Evolutionary conservation across 2,113 vertebrate genomes (phyloP), one percentile per base, ranked within the genome.

Genomic region (Channa maculata): DNA sequence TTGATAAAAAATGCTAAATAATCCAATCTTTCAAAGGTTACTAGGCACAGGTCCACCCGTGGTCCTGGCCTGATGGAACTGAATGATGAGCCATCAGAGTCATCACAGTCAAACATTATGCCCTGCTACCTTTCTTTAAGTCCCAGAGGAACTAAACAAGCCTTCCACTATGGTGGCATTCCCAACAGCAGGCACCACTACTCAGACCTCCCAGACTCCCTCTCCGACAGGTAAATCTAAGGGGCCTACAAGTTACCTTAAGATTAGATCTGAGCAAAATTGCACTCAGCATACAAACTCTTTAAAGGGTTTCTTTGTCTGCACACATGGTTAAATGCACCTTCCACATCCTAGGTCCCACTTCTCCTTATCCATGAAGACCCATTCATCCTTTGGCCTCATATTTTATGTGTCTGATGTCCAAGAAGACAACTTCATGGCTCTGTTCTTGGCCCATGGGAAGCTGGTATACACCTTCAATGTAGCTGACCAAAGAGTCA

Each of bases 151-250:
- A 92, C 87, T 0, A 87, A 85, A 36, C 86, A 94, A 0, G 95
- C 95, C 0, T 94, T 96, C 74, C 95, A 95, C 39, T 99, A 96
- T 0, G 95, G 97, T 6, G 96, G 96, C 67, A 94, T 94, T 3
- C 94, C 95, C 79, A 96, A 97, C 87, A 99, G 97, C 84, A 94
- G 95, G 15, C 96, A 96, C 73, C 97, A 98, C 89, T 97, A 96
- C 86, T 82, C 92, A 38, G 82, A 94, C 41, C 43, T 97, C 70
- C 93, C 95, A 84, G 91, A 93, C 77, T 94, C 95, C 74, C 86
- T 99, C 71, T 94, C 84, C 85, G 84, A 95, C 87, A 96, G 95
- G 98, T 99, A 53, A 11, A 62, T 63, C 49, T 43, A 13, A 3
- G 45, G 55, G 0, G 46, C 60, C 50, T 36, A 7, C 6, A 15